Evolutionary conservation across 2,113 vertebrate species (phyloP).

Genomic region (Silurus glanis): DNA sequence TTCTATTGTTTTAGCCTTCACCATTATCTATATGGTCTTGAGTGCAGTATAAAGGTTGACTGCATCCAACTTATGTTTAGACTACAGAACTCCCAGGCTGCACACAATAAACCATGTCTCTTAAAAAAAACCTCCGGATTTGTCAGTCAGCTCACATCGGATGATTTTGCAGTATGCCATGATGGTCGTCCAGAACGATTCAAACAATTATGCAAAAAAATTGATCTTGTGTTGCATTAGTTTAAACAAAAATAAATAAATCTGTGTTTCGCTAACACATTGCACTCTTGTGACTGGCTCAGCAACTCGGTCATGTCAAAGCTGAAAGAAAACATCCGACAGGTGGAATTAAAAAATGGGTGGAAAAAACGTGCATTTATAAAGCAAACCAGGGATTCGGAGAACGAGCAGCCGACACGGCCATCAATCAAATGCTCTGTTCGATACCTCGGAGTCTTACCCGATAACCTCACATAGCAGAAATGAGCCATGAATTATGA

Average conservation of each 20-base stretch:
- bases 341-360: slow-evolving; percentile 44
- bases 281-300: not conserved
- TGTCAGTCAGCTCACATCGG: no score
- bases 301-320: slow-evolving; percentile 12
- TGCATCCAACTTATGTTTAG: no score
- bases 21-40: no score
- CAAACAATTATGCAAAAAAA: no score
- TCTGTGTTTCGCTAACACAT: not conserved
- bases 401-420: slow-evolving; percentile 36
- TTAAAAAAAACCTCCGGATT: no score
- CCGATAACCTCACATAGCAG: slow-evolving; percentile 52
- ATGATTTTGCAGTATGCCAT: no score
- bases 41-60: no score
- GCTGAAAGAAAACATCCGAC: slow-evolving; percentile 29
- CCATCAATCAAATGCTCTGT: slow-evolving; percentile 55
- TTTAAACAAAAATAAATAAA: not conserved
- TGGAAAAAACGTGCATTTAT: slow-evolving; percentile 3
- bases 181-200: no score
- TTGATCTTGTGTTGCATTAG: not conserved
- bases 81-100: no score
- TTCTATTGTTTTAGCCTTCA: no score
- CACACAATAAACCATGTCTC: no score
- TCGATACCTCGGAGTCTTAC: slow-evolving; percentile 51
- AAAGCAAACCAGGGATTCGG: slow-evolving; percentile 28
- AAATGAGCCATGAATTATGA: slow-evolving; percentile 64